Evolutionary conservation across 2,797 vertebrate genomes (phyloP).

Genomic region (Rhynchotus rufescens): DNA sequence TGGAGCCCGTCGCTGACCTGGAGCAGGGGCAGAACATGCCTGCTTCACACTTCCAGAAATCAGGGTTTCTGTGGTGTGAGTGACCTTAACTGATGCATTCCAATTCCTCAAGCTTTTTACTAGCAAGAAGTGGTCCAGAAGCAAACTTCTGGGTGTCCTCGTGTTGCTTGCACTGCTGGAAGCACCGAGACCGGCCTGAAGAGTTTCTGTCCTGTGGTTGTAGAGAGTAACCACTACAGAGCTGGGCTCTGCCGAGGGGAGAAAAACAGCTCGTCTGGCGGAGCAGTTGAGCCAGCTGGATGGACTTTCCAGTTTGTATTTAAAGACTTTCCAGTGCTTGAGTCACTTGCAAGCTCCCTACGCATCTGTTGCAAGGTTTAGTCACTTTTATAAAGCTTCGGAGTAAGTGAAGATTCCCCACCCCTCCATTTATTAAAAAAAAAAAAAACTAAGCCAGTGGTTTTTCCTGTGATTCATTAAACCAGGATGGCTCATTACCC

Average conservation of each 20-base stretch:
- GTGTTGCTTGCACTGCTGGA: fast-evolving
- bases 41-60: neutral
- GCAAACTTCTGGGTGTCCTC: neutral
- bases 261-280: neutral
- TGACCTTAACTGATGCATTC: neutral
- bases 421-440: neutral
- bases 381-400: conserved; percentile 6
- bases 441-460: neutral
- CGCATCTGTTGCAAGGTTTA: neutral
- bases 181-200: neutral
- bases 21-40: neutral
- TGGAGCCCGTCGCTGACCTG: neutral
- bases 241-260: neutral
- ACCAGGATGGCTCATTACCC: conserved; percentile 39
- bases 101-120: neutral
- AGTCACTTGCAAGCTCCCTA: neutral
- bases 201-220: neutral
- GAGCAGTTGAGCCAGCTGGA: neutral
- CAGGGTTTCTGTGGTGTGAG: fast-evolving
- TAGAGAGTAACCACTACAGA: neutral
- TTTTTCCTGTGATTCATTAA: conserved; percentile 81
- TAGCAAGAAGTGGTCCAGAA: neutral
- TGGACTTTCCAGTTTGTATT: neutral
- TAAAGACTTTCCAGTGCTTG: neutral
- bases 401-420: conserved; percentile 14